Base-by-base conservation (phyloP, 2,888 invertebrate genomes). In the Cacoxenus indagator region DNA sequence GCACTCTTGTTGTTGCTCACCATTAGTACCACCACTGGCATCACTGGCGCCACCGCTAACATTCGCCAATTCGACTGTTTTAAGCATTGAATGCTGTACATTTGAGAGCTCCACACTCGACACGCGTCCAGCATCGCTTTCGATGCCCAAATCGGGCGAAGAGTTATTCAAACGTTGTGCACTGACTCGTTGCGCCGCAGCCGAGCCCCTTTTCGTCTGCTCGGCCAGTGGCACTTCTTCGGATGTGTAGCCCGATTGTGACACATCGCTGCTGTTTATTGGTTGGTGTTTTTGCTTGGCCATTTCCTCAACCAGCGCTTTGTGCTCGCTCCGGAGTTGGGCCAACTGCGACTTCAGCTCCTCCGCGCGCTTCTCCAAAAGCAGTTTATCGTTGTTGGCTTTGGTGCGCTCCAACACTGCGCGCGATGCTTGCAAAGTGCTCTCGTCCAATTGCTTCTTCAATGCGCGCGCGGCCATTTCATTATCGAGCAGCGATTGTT, bases 141-240 rank as follows among this genome's bases (percentile, higher is more conserved):
- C 96, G 73, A 96, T 96, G n/a, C 96, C 96, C 81, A 95, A 91
- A 88, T 96, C 96, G 0, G 96, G 96, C 0, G 96, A 96, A 0
- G 93, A 90, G 76, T 90, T 91, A 11, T 89, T 88, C 8, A 88
- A 54, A 4, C 87, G 81, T 14, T 81, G 55, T 85, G 74, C 61
- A 71, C 64, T 14, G 87, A 87, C 69, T 86, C 72, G 46, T 69
- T 76, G 66, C 46, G 72, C 67, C 76, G 86, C 64, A n/a, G n/a
- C n/a, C n/a, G n/a, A n/a, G n/a, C n/a, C n/a, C n/a, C n/a, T n/a
- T n/a, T n/a, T n/a, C 9, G 73, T 61, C 6, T 64, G 43, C 8
- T 26, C 45, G 1, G 61, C 59, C 65, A 74, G 37, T 1, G 84
- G 81, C 43, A 88, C 88, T 68, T 88, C 88, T 64, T 90, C 90